phyloP scores from a whole-genome alignment of 2,797 vertebrate genomes.

The Chrysocyon brachyurus region DNA sequence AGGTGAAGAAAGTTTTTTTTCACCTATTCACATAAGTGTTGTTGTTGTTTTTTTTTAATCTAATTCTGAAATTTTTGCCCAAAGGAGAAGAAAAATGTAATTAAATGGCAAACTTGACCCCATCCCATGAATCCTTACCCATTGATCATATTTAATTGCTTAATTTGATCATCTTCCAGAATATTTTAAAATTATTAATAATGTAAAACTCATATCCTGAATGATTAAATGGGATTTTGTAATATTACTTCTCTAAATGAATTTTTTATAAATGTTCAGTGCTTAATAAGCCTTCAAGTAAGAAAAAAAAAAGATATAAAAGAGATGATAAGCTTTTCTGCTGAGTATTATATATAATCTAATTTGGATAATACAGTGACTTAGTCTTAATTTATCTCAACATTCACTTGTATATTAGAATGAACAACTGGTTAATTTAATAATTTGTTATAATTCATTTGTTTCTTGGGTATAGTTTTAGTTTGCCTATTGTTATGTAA shows the following conservation, averaged over 20 bases:
- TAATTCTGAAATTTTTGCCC: conserved; percentile 68
- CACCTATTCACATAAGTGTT: conserved; percentile 33
- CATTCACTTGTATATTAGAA: conserved; percentile 77
- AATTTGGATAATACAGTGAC: conserved; percentile 74
- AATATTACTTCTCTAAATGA: conserved; percentile 75
- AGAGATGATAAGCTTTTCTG: conserved; percentile 73
- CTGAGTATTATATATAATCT: conserved; percentile 76
- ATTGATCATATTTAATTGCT: conserved; percentile 72
- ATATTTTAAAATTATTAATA: conserved; percentile 79
- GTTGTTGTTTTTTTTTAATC: not conserved
- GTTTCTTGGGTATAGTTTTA: conserved; percentile 77
- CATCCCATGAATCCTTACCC: not conserved
- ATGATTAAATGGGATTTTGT: conserved; percentile 73
- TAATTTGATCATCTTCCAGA: conserved; percentile 80
- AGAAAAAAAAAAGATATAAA: conserved; percentile 76
- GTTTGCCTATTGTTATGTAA: conserved; percentile 72
- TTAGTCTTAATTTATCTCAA: conserved; percentile 83
- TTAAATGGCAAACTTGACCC: conserved; percentile 66
- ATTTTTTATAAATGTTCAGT: conserved; percentile 80
- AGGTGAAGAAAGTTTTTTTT: conserved; percentile 55
- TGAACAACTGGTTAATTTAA: conserved; percentile 81
- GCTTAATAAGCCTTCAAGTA: conserved; percentile 78
- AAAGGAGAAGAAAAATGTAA: conserved; percentile 68
- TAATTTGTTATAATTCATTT: conserved; percentile 80
- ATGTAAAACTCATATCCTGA: conserved; percentile 68